Evolutionary conservation across 37 sponge, comb jelly and placozoan species (phyloP).

Genomic region (Halisarca cf. caerulea): DNA sequence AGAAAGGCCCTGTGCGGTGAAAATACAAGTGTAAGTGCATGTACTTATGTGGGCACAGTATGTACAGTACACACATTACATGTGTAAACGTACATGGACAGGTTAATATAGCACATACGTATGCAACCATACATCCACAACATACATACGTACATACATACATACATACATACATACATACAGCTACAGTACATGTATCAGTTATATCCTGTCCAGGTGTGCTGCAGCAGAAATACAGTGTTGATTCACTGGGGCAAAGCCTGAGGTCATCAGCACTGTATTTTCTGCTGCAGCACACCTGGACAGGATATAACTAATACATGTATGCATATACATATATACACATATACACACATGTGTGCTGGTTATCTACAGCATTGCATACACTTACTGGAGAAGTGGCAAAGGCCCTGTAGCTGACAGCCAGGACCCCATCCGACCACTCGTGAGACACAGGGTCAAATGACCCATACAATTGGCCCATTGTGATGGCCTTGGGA

Average conservation of each 20-base stretch:
- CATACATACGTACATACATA: neutral
- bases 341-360: neutral
- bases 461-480: slow-evolving; percentile 97
- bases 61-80: neutral
- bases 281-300: no score
- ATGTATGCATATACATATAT: neutral
- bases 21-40: no score
- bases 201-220: no score
- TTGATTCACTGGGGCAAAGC: no score
- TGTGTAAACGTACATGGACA: neutral
- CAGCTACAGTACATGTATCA: no score
- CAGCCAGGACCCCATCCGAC: slow-evolving; percentile 99
- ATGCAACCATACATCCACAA: neutral
- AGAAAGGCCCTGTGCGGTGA: no score
- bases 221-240: no score
- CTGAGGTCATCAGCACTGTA: no score
- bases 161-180: neutral
- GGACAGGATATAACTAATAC: no score
- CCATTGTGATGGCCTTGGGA: slow-evolving; percentile 99
- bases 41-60: no score
- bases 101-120: neutral
- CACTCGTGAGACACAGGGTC: slow-evolving; percentile 99
- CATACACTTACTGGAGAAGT: slow-evolving; percentile 67
- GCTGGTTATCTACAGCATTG: no score
- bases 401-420: slow-evolving; percentile 98